Evolutionary conservation across 2,113 vertebrate genomes (phyloP), one percentile per base, ranked within the genome.

Genomic region (Pelmatolapia mariae): DNA sequence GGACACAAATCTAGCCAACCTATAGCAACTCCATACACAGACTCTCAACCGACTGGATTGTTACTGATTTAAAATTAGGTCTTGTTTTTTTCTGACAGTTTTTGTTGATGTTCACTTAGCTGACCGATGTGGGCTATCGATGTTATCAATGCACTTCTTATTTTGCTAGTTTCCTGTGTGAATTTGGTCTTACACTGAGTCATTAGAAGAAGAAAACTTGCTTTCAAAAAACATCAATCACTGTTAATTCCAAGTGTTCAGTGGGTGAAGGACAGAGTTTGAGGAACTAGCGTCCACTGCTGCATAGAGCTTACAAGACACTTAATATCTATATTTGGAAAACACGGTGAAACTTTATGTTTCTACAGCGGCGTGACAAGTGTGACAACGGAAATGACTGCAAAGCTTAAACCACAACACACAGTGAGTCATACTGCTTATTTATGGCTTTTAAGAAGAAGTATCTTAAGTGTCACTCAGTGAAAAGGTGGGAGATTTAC

Each of bases 361-460:
- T n/a, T 19, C 19, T 6, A 36, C 31, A 36, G 18, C 0, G 1
- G 4, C 0, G 10, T 66, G 18, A 12, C 18, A 19, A 63, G 16
- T 63, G 9, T 2, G 5, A 33, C 29, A 19, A 33, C 16, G 5
- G 29, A 3, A 33, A 53, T 53, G 19, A 63, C 31, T 4, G 16
- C 8, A 11, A 33, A 63, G 16, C 10, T 7, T 2, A 19, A 59
- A 36, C 10, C 18, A n/a, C 59, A 66, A n/a, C 31, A n/a, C 18
- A 38, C 2, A 36, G 16, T 19, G 31, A 66, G 61, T 66, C 31
- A n/a, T 6, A 7, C 18, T 33, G 31, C 61, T 36, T 36, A 12
- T n/a, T 33, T n/a, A 36, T 36, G 3, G 16, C 18, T 31, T 61
- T 61, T 31, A 61, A 61, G 5, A 31, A 1, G 29, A 33, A 7